A percentile compares a stretch with the other conserved stretches of the same genome.
phyloP scores from a whole-genome alignment of 37 sponge, comb jelly and placozoan genomes.

The Aplysina aerophoba region DNA sequence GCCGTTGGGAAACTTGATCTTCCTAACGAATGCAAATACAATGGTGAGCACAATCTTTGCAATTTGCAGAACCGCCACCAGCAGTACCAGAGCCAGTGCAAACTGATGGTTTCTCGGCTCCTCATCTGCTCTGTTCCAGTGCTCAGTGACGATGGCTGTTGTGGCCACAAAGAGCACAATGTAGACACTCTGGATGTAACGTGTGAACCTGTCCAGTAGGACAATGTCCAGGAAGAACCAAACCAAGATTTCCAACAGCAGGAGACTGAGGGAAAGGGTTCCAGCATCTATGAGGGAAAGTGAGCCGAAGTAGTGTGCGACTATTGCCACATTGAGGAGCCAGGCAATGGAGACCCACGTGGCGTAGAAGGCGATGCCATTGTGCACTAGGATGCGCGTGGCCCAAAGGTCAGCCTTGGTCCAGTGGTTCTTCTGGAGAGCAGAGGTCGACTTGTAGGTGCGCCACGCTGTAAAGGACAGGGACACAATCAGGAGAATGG shows the following conservation, averaged over 20 bases:
- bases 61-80: constrained; percentile 13
- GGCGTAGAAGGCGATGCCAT: constrained; percentile 24
- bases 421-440: not conserved
- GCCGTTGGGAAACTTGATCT: constrained; percentile 10
- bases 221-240: constrained; percentile 35
- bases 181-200: constrained; percentile 46
- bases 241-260: constrained; percentile 31
- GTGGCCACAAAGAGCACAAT: constrained; percentile 23
- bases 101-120: constrained; percentile 20
- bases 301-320: not conserved
- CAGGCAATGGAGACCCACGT: constrained; percentile 31
- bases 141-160: constrained; percentile 19
- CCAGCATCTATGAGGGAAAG: constrained; percentile 22
- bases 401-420: constrained; percentile 11
- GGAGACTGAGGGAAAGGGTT: constrained; percentile 32
- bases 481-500: not conserved
- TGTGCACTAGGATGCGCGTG: constrained; percentile 28
- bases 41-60: constrained; percentile 10
- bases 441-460: constrained; percentile 18
- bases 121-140: not conserved
- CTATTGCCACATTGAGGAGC: constrained; percentile 29
- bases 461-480: not conserved
- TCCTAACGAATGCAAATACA: constrained; percentile 6
- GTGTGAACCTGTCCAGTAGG: constrained; percentile 34
- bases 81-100: not conserved